phyloP scores from a whole-genome alignment of 2,888 invertebrate genomes.

The Callyntrura sp. region DNA sequence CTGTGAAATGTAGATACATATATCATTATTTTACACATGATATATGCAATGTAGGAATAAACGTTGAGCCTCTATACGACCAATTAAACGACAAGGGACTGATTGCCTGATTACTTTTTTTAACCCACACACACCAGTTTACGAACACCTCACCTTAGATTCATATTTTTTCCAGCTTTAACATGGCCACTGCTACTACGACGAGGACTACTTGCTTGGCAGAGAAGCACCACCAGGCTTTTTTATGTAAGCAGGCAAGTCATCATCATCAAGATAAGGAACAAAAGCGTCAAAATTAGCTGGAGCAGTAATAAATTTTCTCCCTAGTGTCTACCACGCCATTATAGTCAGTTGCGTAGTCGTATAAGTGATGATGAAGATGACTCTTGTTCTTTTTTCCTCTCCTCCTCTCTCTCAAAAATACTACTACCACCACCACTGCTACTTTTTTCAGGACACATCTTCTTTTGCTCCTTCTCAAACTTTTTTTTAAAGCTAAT shows the following conservation, averaged over 20 bases:
- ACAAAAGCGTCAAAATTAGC: constrained; percentile 67
- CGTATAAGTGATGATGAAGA: not conserved
- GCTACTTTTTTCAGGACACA: constrained; percentile 3
- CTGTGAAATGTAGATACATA: not conserved
- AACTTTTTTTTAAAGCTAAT: too few species aligned
- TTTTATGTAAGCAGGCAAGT: not conserved
- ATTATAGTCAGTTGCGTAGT: not conserved
- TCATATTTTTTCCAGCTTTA: constrained; percentile 15
- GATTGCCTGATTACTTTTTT: constrained; percentile 37
- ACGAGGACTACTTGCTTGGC: too few species aligned
- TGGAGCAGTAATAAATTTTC: constrained; percentile 68
- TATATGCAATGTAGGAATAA: not conserved
- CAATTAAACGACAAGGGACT: constrained; percentile 67
- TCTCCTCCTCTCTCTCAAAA: not conserved
- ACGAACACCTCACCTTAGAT: not conserved
- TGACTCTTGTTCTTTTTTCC: not conserved
- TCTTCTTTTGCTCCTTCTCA: not conserved
- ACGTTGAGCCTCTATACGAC: not conserved
- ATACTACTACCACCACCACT: not conserved
- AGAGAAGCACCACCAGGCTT: not conserved
- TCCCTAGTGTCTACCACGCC: not conserved
- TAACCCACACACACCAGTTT: not conserved
- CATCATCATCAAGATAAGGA: constrained; percentile 64
- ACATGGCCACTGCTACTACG: not conserved
- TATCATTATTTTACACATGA: not conserved